Evolutionary conservation across 1,140 invertebrate species (phyloP).

Genomic region (Orussus abietinus): DNA sequence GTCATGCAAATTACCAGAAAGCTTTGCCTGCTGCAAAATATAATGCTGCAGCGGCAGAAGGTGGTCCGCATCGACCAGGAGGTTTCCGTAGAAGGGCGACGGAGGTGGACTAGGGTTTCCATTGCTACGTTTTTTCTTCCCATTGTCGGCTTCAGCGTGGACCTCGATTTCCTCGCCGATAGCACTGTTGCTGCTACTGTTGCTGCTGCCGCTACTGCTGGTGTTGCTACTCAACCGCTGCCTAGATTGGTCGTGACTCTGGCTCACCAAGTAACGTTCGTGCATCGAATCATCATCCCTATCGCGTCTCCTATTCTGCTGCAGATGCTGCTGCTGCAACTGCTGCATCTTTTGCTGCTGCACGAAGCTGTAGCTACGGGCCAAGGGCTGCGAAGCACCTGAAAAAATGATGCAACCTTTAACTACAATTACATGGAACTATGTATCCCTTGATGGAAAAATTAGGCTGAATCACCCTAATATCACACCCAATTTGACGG

Average conservation of each 20-base stretch:
- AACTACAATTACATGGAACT: background rate
- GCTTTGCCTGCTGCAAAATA: slow-evolving; percentile 78
- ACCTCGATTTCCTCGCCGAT: slow-evolving; percentile 36
- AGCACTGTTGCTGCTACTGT: slow-evolving; percentile 44
- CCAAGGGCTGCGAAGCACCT: slow-evolving; percentile 48
- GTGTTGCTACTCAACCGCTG: slow-evolving; percentile 45
- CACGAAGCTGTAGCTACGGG: slow-evolving; percentile 72
- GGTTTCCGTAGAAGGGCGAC: slow-evolving; percentile 47
- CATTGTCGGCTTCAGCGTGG: slow-evolving; percentile 31
- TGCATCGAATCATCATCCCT: slow-evolving; percentile 75
- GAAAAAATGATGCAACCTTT: slow-evolving; percentile 1
- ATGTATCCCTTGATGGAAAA: background rate
- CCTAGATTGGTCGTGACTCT: slow-evolving; percentile 33
- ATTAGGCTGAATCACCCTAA: too few species aligned
- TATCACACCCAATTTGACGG: too few species aligned
- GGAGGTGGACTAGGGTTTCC: slow-evolving; percentile 50
- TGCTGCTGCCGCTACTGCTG: slow-evolving; percentile 36
- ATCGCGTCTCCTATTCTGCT: slow-evolving; percentile 49
- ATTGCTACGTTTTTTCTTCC: slow-evolving; percentile 47
- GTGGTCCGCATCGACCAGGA: slow-evolving; percentile 56
- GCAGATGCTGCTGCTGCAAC: slow-evolving; percentile 42
- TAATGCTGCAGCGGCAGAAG: slow-evolving; percentile 82
- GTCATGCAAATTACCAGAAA: slow-evolving; percentile 60
- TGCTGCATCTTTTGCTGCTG: slow-evolving; percentile 59
- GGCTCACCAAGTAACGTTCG: slow-evolving; percentile 67